Evolutionary conservation across 2,888 invertebrate species (phyloP).

Genomic region (Drosophila ustulata): DNA sequence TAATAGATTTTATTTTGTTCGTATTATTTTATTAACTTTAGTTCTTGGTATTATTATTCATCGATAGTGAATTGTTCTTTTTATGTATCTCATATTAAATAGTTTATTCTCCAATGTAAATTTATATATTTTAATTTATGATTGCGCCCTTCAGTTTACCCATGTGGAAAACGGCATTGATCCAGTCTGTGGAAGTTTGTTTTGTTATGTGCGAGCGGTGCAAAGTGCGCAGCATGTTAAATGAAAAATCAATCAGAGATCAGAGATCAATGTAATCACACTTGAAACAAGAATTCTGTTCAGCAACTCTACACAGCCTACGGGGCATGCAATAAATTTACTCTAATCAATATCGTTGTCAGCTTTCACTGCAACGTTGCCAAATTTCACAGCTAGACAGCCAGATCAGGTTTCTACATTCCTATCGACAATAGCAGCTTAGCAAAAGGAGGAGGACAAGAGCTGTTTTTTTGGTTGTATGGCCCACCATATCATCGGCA

Average conservation of each 20-base stretch:
- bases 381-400: slow-evolving; percentile 5
- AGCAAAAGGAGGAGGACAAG: too few species aligned
- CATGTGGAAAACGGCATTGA: slow-evolving; percentile 90
- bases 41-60: too few species aligned
- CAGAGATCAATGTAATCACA: slow-evolving; percentile 18
- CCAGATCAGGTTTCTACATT: too few species aligned
- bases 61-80: not conserved
- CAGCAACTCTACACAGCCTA: not conserved
- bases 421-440: too few species aligned
- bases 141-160: slow-evolving; percentile 85
- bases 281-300: slow-evolving; percentile 13
- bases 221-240: slow-evolving; percentile 58
- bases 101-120: not conserved
- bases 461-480: not conserved
- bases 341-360: not conserved
- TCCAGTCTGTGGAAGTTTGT: slow-evolving; percentile 87
- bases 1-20: too few species aligned
- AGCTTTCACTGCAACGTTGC: slow-evolving; percentile 13
- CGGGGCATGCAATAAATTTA: slow-evolving; percentile 21
- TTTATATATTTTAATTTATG: not conserved
- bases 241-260: slow-evolving; percentile 55
- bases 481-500: slow-evolving; percentile 90
- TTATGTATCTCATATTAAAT: not conserved
- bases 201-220: slow-evolving; percentile 34
- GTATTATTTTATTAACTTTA: too few species aligned